Base-by-base conservation (phyloP, 2,113 vertebrate genomes). In the Oreochromis tanganicae region DNA sequence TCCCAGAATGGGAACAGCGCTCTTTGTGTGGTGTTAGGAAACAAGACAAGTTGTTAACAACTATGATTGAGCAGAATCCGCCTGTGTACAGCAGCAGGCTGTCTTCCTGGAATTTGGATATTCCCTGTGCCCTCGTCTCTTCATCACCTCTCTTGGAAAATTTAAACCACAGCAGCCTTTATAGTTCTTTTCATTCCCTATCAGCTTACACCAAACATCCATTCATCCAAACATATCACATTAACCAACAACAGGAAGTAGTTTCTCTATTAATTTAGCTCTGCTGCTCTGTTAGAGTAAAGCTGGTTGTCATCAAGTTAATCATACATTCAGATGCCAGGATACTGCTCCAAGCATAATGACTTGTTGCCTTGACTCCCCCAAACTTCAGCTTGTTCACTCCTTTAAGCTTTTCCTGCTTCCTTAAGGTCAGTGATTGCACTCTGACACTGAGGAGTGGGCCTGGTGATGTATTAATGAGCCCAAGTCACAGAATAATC, bases 381-480 rank as follows among this genome's bases (percentile, higher is more conserved):
- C 17, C 43, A 87, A 86, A 87, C 52, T 86, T 87, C 50, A 41
- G 41, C 56, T 24, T 3, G 50, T 55, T 57, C 10, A n/a, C 61
- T 41, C 55, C 83, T 21, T 80, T 2, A 17, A 82, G 38, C 19
- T 43, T 52, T 82, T 84, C 29, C 32, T 5, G 34, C 68, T 89
- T 90, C 84, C 85, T 85, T 5, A 2, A 55, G 85, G 50, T 91
- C 86, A 88, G 21, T 38, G 17, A 6, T 32, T 87, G 80, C 29
- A 56, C 88, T 83, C 78, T 80, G 73, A 87, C 81, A 55, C 83
- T 8, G 24, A 81, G 36, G 27, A 87, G 46, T 81, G 21, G 7
- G 34, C 9, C 80, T 41, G 48, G 91, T 94, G 82, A 95, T 68
- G 29, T 80, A 92, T 93, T 93, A 93, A 95, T 82, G 85, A 83